phyloP scores from a whole-genome alignment of 2,888 invertebrate genomes.

The Dioctria linearis region DNA sequence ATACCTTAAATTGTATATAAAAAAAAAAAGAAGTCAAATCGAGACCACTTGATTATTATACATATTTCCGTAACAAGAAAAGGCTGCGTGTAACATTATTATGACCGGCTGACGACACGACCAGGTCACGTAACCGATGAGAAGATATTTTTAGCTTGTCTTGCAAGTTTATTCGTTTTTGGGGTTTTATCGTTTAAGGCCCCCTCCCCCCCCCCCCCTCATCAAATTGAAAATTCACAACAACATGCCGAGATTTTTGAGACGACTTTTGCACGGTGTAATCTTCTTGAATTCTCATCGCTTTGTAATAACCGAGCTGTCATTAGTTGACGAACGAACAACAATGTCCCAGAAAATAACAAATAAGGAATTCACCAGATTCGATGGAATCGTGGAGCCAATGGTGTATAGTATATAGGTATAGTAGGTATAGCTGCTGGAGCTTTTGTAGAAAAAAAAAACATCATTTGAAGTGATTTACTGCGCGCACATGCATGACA shows the following conservation, averaged over 20 bases:
- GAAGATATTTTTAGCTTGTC: neutral
- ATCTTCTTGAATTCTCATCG: neutral
- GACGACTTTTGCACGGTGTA: neutral
- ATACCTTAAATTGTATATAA: neutral
- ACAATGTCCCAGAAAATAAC: neutral
- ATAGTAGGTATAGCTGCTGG: too few species aligned
- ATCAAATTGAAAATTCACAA: conserved; percentile 47
- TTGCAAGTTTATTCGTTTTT: too few species aligned
- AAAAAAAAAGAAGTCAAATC: neutral
- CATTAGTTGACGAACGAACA: neutral
- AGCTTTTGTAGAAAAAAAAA: too few species aligned
- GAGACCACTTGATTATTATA: neutral
- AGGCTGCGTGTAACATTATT: neutral
- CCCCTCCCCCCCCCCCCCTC: neutral
- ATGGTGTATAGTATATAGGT: too few species aligned
- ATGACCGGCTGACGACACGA: neutral
- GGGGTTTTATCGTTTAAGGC: too few species aligned
- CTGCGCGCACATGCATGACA: too few species aligned
- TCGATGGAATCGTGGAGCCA: too few species aligned
- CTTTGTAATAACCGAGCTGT: neutral
- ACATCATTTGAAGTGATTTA: too few species aligned
- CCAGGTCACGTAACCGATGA: neutral
- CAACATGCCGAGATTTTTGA: conserved; percentile 13
- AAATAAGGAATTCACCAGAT: neutral
- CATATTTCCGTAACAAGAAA: neutral